Evolutionary conservation across 2,113 vertebrate genomes (phyloP).

Genomic region (Ctenomys sociabilis): DNA sequence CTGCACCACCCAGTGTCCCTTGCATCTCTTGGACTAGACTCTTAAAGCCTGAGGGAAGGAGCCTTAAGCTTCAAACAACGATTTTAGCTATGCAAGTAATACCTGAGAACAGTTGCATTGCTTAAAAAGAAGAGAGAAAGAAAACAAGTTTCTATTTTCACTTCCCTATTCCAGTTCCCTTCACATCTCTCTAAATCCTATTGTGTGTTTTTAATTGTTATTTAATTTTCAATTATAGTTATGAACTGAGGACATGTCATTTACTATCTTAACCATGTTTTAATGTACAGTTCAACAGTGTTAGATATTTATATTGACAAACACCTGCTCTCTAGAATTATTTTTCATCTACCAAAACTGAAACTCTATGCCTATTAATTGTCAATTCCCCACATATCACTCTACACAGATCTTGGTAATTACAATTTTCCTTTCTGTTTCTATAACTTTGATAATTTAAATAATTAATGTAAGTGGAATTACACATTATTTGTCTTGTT

Average conservation of each 20-base stretch:
- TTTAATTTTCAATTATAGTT: conserved; percentile 29
- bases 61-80: conserved; percentile 25
- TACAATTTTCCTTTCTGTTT: conserved; percentile 22
- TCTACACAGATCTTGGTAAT: neutral
- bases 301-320: neutral
- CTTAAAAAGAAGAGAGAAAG: neutral
- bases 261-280: conserved; percentile 22
- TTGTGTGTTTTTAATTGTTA: conserved; percentile 14
- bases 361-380: conserved; percentile 5
- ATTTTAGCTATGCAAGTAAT: conserved; percentile 30
- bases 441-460: neutral
- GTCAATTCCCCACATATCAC: neutral
- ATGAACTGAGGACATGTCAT: neutral
- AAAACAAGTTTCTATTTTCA: neutral
- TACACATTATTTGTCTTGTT: neutral
- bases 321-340: neutral
- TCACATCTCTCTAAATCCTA: neutral
- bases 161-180: neutral
- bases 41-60: neutral
- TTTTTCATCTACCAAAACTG: conserved; percentile 50
- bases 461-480: neutral
- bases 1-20: too few relatives aligned
- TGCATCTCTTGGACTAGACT: neutral
- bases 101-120: conserved; percentile 23
- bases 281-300: neutral